Conservation (phyloP, 2,888 invertebrate genomes). For the Patella depressa region DNA sequence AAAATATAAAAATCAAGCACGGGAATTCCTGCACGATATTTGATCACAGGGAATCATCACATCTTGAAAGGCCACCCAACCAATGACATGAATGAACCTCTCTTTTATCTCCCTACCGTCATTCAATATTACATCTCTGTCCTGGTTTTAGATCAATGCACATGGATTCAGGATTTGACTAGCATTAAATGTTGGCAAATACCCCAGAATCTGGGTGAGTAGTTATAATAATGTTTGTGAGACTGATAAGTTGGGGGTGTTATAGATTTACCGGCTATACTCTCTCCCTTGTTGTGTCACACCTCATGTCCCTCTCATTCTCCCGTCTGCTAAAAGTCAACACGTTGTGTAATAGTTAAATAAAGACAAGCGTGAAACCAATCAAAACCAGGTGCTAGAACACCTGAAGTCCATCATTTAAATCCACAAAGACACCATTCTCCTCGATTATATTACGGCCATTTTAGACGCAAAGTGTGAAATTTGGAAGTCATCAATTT, state of each 20-base stretch:
- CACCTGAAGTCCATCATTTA: too few species aligned
- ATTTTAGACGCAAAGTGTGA: too few species aligned
- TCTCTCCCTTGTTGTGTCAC: neutral
- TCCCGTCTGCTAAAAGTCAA: neutral
- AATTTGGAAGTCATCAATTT: too few species aligned
- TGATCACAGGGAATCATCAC: conserved; percentile 1
- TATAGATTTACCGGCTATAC: neutral
- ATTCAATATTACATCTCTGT: conserved; percentile 7
- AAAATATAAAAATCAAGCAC: neutral
- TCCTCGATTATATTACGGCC: too few species aligned
- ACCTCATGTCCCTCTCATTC: neutral
- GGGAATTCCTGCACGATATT: neutral
- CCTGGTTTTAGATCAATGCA: neutral
- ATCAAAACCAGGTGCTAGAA: too few species aligned
- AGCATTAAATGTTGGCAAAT: neutral
- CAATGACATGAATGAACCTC: conserved; percentile 2
- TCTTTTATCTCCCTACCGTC: conserved; percentile 1
- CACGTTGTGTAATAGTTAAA: neutral
- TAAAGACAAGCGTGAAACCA: too few species aligned
- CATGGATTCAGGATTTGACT: neutral
- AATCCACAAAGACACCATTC: too few species aligned
- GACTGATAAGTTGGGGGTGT: neutral
- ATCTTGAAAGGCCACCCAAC: conserved; percentile 9
- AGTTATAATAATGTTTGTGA: neutral
- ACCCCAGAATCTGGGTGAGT: neutral